Evolutionary conservation across 2,797 vertebrate genomes (phyloP).

Genomic region (Anas georgica): DNA sequence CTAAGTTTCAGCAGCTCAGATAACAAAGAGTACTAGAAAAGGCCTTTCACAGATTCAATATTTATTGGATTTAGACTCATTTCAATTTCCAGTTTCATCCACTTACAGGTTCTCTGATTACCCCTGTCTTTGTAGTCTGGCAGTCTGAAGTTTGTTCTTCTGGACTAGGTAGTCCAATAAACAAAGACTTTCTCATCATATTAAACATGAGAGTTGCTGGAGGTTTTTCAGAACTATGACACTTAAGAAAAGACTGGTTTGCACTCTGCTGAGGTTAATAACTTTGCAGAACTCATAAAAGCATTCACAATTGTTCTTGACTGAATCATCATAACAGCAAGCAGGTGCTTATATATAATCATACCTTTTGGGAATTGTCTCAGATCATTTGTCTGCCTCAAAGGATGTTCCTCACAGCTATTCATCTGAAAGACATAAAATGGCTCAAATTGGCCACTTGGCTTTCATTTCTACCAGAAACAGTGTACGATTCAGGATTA

Average conservation of each 20-base stretch:
- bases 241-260: not conserved
- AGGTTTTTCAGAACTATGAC: constrained; percentile 2
- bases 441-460: constrained; percentile 32
- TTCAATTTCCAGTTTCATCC: not conserved
- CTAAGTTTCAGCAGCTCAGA: not conserved
- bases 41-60: not conserved
- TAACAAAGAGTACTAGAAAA: not conserved
- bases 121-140: not conserved
- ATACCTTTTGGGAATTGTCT: not conserved
- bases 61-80: not conserved
- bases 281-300: constrained; percentile 54
- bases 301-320: constrained; percentile 51
- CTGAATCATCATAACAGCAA: constrained; percentile 59
- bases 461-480: constrained; percentile 39
- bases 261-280: constrained; percentile 36
- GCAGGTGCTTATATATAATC: constrained; percentile 36
- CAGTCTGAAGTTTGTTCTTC: not conserved
- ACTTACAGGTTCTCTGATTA: not conserved
- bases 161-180: not conserved
- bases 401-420: constrained; percentile 2
- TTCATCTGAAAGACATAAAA: constrained; percentile 40
- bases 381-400: constrained; percentile 13
- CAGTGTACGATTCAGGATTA: not conserved
- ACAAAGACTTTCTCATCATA: not conserved
- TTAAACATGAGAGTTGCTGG: not conserved